These are phyloP conservation scores for Charanyca ferruginea DNA, from an alignment of 2,888 invertebrate species.

Conservation along the genomic window DNA sequence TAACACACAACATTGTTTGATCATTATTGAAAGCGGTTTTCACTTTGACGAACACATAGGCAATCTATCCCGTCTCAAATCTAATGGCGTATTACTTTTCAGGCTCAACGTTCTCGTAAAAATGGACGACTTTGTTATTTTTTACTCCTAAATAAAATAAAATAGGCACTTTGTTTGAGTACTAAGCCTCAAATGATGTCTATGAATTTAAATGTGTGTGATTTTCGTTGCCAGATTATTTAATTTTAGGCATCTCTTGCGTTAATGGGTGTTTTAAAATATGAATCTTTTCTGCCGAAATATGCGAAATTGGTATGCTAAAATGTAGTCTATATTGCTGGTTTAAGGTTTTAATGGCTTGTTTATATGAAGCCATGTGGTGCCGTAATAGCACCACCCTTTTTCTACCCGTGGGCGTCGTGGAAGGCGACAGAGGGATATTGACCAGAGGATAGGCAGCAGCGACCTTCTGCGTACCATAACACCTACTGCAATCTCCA, in stretches of 20 bases:
- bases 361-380: too few species aligned
- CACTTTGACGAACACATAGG: slow-evolving; percentile 16
- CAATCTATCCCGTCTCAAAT: slow-evolving; percentile 47
- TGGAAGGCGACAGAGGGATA: too few species aligned
- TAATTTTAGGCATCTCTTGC: background rate
- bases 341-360: too few species aligned
- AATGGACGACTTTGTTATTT: slow-evolving; percentile 42
- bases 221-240: slow-evolving; percentile 26
- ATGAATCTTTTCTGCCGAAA: background rate
- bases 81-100: slow-evolving; percentile 51
- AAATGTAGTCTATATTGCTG: background rate
- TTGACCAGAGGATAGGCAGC: too few species aligned
- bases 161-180: slow-evolving; percentile 37
- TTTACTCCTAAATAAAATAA: slow-evolving; percentile 32
- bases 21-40: slow-evolving; percentile 2
- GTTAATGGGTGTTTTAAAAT: background rate
- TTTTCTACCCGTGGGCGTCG: too few species aligned
- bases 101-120: slow-evolving; percentile 33
- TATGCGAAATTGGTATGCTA: background rate
- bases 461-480: too few species aligned
- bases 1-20: background rate
- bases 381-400: too few species aligned
- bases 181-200: slow-evolving; percentile 43
- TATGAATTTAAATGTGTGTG: slow-evolving; percentile 38
- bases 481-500: too few species aligned